Percentiles rank a stretch among this genome's conserved stretches.
Conservation (phyloP, 2,888 invertebrate species). For the Hirtodrosophila confusa region DNA sequence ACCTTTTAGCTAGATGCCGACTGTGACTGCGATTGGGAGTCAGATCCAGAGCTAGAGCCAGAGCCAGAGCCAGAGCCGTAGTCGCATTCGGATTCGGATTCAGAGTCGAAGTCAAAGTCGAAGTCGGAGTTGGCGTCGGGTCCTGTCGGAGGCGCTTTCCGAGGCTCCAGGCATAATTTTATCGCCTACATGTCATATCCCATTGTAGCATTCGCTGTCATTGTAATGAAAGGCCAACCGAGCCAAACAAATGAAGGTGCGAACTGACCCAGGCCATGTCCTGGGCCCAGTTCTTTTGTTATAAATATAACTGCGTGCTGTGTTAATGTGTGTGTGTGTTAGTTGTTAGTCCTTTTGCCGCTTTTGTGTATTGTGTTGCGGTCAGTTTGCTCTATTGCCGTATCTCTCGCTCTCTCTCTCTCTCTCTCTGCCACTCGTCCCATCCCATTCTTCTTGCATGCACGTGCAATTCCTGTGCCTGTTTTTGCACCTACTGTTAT, state of each 20-base stretch:
- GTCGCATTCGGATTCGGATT: too few relatives aligned
- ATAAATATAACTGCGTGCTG: conserved; percentile 51
- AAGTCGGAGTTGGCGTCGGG: too few relatives aligned
- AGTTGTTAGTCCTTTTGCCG: conserved; percentile 46
- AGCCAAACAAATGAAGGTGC: conserved; percentile 73
- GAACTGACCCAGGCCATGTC: conserved; percentile 67
- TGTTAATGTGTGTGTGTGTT: conserved; percentile 2
- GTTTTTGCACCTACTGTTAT: conserved; percentile 71
- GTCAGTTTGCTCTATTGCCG: conserved; percentile 58
- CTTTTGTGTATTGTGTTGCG: conserved; percentile 54
- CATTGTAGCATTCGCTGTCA: conserved; percentile 75
- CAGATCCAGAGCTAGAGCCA: conserved; percentile 5
- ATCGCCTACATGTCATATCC: conserved; percentile 80
- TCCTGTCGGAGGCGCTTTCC: conserved; percentile 16
- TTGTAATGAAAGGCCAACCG: conserved; percentile 70
- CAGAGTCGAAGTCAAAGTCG: too few relatives aligned
- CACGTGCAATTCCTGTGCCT: conserved; percentile 69
- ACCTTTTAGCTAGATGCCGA: conserved; percentile 67
- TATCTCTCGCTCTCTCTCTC: neutral
- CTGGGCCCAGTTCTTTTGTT: conserved; percentile 52
- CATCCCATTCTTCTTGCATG: conserved; percentile 40
- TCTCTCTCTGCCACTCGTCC: neutral
- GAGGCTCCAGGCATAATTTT: conserved; percentile 69
- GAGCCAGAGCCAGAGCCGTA: conserved; percentile 4
- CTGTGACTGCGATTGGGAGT: conserved; percentile 21